Base-by-base conservation (phyloP, 2,113 vertebrate genomes). In the Mus spicilegus region DNA sequence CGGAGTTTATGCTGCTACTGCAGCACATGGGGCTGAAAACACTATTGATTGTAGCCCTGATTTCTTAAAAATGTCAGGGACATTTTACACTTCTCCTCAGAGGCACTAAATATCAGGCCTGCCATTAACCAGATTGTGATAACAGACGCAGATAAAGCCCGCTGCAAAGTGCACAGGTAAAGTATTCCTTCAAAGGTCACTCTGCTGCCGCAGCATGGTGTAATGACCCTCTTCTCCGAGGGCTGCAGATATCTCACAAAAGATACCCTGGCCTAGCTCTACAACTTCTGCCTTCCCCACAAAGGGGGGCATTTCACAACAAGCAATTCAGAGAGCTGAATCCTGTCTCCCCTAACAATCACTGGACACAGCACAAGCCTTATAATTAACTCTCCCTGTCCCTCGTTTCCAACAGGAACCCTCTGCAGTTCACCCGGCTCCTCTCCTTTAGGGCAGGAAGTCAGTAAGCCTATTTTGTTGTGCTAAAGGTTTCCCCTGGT, bases 31-130 rank as follows among this genome's bases (percentile, higher is more conserved):
- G 67, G 61, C 88, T 95, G 65, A 96, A 94, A 95, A n/a, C 86
- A 94, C 82, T 95, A 65, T 46, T 92, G 95, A 95, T 95, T 92
- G 95, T 54, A 84, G 61, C 42, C 90, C 87, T 85, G 78, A 92
- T 93, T 96, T 95, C 87, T 87, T 87, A 87, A 96, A 97, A 97
- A 97, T 93, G 91, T 96, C 94, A 97, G 89, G 81, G 89, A 96
- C 93, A 63, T 97, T 97, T 95, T 93, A 86, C 20, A 95, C 82
- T 89, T 94, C 92, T 90, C 65, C 96, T 96, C 96, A 84, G 73
- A 95, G 89, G 63, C 72, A 81, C 86, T 96, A 97, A 97, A 96
- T 97, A 97, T 91, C 97, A 98, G 89, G 69, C 81, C 91, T 97
- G 93, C 56, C 96, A 97, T 97, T 97, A 97, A 82, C 93, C 89